Evolutionary conservation across 2,888 invertebrate species (phyloP).

Genomic region (Ennomos quercinarius): DNA sequence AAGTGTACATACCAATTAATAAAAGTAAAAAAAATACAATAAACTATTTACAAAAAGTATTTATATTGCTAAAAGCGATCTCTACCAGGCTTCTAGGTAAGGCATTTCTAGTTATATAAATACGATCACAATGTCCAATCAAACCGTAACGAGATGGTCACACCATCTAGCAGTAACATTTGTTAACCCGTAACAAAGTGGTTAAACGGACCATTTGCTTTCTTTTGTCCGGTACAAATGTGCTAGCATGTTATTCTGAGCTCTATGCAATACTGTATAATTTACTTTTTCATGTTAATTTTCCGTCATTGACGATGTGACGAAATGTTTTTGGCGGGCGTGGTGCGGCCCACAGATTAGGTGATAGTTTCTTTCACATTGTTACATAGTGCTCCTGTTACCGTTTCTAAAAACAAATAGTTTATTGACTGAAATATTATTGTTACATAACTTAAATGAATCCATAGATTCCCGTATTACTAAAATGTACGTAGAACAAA

Average conservation of each 20-base stretch:
- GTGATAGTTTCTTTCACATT: not conserved
- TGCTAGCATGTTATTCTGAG: conserved; percentile 31
- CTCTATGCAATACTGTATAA: conserved; percentile 33
- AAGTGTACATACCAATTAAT: too few species aligned
- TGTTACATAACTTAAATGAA: too few species aligned
- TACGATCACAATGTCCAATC: conserved; percentile 5
- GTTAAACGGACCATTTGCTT: conserved; percentile 76
- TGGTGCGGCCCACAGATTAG: conserved; percentile 25
- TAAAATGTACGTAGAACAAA: too few species aligned
- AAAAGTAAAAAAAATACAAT: too few species aligned
- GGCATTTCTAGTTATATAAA: too few species aligned
- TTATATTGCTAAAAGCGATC: too few species aligned
- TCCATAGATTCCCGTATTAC: too few species aligned
- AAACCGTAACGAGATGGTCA: conserved; percentile 42
- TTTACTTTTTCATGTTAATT: conserved; percentile 41
- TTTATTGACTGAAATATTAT: too few species aligned
- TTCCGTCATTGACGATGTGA: conserved; percentile 30
- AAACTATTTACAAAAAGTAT: too few species aligned
- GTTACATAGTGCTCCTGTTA: too few species aligned
- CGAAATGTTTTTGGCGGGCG: conserved; percentile 36
- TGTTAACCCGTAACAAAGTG: conserved; percentile 65
- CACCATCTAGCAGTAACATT: conserved; percentile 42
- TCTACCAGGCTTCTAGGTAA: too few species aligned
- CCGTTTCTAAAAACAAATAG: too few species aligned
- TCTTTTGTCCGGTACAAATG: conserved; percentile 47